Evolutionary conservation across 1,140 invertebrate genomes (phyloP), one percentile per base, ranked within the genome.

Genomic region (Heliothis virescens): DNA sequence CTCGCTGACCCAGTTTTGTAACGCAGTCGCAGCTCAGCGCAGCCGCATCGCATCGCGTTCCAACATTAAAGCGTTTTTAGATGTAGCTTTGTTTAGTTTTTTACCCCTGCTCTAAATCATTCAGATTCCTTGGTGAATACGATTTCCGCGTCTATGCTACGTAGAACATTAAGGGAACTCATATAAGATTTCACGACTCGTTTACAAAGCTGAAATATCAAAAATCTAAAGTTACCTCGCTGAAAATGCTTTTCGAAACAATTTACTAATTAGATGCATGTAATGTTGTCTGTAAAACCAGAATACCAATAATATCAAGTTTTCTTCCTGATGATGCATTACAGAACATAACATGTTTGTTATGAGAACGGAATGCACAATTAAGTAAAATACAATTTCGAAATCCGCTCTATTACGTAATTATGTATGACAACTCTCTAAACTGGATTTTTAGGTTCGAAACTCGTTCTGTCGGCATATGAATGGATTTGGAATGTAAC

Each of bases 1-100:
- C 76, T 78, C 63, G 78, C 52, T 87, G 89, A 90, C 89, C 89
- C 82, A 86, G 84, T 84, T 90, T 78, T 57, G 76, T 65, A 79
- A 82, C 86, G 85, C 87, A 85, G 83, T 80, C 80, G 86, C 74
- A 80, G 52, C 29, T 48, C 53, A 60, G 26, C 59, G 74, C 74
- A 76, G 74, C 48, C 59, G 60, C 52, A 78, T 53, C 63, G 75
- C 21, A 59, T 47, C 63, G 63, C 63, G 52, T 52, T 48, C 26
- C 16, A 16, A 65, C 41, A 55, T 78, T 21, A 78, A 48, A 41
- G 57, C 26, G 21, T 67, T 78, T 67, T 78, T 69, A 67, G 60
- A 52, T 29, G 52, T 69, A 53, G 34, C 63, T 67, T 59, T 57
- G 69, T 57, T 69, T 74, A 57, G 34, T 75, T 52, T 50, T 75